Percentiles rank a stretch among this genome's conserved stretches.
Conservation (phyloP, 2,113 vertebrate genomes). For the Okapia johnstoni region DNA sequence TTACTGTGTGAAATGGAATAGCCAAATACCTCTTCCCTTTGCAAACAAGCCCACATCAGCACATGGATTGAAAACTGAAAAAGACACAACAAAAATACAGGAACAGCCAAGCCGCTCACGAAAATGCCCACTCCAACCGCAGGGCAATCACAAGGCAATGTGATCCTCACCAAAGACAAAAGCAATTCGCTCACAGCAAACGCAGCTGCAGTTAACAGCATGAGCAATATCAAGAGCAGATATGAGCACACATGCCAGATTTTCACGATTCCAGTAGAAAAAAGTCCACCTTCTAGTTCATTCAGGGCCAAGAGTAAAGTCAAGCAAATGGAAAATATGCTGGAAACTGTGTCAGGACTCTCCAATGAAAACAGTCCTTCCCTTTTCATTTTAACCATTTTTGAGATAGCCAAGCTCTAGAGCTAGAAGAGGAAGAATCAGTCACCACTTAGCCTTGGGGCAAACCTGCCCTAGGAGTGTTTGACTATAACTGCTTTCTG, state of each 20-base stretch:
- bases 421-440: background rate
- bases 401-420: background rate
- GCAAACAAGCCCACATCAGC: slow-evolving; percentile 37
- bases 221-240: slow-evolving; percentile 51
- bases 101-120: background rate
- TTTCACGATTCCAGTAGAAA: slow-evolving; percentile 68
- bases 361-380: slow-evolving; percentile 56
- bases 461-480: background rate
- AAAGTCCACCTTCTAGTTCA: slow-evolving; percentile 64
- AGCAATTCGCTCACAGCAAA: slow-evolving; percentile 39
- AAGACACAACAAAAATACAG: background rate
- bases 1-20: background rate
- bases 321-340: slow-evolving; percentile 71
- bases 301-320: slow-evolving; percentile 62
- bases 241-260: slow-evolving; percentile 49
- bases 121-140: background rate
- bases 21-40: slow-evolving; percentile 56
- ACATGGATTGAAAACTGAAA: slow-evolving; percentile 31
- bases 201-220: slow-evolving; percentile 35
- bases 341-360: slow-evolving; percentile 46
- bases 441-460: background rate
- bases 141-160: background rate
- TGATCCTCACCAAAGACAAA: background rate
- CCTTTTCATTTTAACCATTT: slow-evolving; percentile 37
- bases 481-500: background rate